phyloP scores from a whole-genome alignment of 2,113 vertebrate species.

The Tragelaphus scriptus region DNA sequence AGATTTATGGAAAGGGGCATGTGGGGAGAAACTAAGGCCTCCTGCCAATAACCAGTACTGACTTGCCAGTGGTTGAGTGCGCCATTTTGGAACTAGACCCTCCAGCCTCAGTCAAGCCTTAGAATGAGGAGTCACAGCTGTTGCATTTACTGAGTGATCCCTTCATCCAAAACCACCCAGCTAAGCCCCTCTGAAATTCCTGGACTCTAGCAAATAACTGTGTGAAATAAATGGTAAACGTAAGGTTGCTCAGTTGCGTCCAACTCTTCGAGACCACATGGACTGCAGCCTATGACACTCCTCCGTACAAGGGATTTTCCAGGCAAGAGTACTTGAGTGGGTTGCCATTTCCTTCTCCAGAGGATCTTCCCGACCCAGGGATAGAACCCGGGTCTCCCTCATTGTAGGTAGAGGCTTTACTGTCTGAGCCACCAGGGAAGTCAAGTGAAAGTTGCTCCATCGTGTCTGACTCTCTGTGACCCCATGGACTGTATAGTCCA shows the following conservation, averaged over 20 bases:
- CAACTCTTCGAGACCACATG: neutral
- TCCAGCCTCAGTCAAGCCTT: neutral
- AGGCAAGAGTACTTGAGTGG: neutral
- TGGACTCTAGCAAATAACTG: neutral
- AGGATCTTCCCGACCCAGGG: neutral
- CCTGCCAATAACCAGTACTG: neutral
- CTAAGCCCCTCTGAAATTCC: neutral
- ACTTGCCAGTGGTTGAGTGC: neutral
- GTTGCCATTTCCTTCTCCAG: neutral
- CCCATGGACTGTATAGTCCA: neutral
- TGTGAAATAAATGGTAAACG: neutral
- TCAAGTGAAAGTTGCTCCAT: neutral
- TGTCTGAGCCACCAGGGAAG: neutral
- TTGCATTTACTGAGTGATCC: neutral
- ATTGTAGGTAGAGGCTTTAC: neutral
- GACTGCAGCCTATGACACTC: neutral
- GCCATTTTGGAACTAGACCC: neutral
- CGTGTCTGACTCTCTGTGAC: neutral
- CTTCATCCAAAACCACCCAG: neutral
- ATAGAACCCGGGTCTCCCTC: neutral
- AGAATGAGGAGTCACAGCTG: neutral
- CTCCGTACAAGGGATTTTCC: neutral
- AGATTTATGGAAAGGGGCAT: neutral
- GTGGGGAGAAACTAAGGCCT: neutral
- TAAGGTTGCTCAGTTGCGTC: neutral